Percentiles rank a stretch among this genome's conserved stretches.
Evolutionary conservation across 2,113 vertebrate genomes (phyloP).

Genomic region (Pterocles burchelli): DNA sequence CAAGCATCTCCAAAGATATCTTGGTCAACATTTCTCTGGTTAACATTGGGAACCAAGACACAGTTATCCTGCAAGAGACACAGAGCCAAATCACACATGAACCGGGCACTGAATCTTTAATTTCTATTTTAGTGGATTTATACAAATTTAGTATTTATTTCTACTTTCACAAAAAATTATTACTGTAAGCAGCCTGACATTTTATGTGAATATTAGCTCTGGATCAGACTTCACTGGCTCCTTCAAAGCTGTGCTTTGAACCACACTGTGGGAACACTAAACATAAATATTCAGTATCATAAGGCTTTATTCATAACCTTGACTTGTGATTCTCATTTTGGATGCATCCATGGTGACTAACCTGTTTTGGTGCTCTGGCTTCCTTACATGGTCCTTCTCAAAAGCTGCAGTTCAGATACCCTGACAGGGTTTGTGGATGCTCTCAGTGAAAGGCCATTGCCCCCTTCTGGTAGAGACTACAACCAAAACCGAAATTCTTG

Average conservation of each 20-base stretch:
- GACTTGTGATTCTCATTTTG: not conserved
- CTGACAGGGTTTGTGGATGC: not conserved
- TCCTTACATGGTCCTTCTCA: not conserved
- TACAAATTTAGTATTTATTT: not conserved
- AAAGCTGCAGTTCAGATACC: not conserved
- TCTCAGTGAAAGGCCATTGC: not conserved
- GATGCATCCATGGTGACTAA: not conserved
- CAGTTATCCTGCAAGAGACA: constrained; percentile 89
- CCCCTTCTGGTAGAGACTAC: not conserved
- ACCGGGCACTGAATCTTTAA: not conserved
- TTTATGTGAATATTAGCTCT: not conserved
- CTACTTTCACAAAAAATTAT: not conserved
- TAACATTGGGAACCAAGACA: constrained; percentile 86
- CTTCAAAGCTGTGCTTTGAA: not conserved
- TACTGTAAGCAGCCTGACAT: not conserved
- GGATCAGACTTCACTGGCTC: not conserved
- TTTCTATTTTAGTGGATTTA: not conserved
- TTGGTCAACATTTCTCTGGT: constrained; percentile 91
- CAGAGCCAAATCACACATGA: not conserved
- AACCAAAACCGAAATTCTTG: not conserved
- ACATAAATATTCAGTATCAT: not conserved
- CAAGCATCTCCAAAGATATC: constrained; percentile 94
- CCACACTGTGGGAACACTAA: not conserved
- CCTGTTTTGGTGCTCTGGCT: not conserved
- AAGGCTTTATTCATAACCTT: not conserved